Base-by-base conservation (phyloP, 1,140 invertebrate species). In the Venustaconcha ellipsiformis region DNA sequence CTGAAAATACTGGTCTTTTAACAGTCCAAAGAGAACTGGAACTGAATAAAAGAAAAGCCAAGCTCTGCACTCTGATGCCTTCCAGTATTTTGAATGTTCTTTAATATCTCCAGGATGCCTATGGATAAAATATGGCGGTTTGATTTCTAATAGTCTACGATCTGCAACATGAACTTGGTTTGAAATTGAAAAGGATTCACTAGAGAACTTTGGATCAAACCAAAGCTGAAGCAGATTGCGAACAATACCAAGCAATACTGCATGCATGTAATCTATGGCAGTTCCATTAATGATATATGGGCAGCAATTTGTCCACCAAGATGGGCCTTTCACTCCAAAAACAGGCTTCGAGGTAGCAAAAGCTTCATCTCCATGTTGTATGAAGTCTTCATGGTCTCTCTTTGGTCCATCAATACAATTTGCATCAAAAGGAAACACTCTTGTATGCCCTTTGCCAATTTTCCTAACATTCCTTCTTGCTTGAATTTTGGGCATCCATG, bases 311-410 rank as follows among this genome's bases (percentile, higher is more conserved):
- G 20, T 62, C 66, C 64, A 68, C 72, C 64, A 74, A 60, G 66
- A 68, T 30, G 72, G 72, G 13, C 72, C 65, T 55, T 74, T 74
- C 23, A 74, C 66, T 37, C 64, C 72, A 67, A 68, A 68, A 55
- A 60, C 26, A 18, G 57, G 65, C n/a, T 67, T 15, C 11, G 23
- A 48, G 60, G 37, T 57, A 8, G 23, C 57, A 15, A 74, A 74
- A n/a, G 72, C 65, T 58, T 66, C 63, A 8, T 74, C 72, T 12
- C 72, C 63, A 74, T 74, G 63, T 20, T 74, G 37, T 37, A 74
- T 68, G 23, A 67, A 74, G 12, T 67, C 57, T 55, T 74, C 23
- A n/a, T 67, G 64, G 23, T n/a, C n/a, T n/a, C n/a, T n/a, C n/a
- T n/a, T n/a, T n/a, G n/a, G n/a, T n/a, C n/a, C n/a, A n/a, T n/a